These are phyloP conservation scores for Picus viridis DNA, from an alignment of 2,797 vertebrate genomes.

Conservation along the genomic window DNA sequence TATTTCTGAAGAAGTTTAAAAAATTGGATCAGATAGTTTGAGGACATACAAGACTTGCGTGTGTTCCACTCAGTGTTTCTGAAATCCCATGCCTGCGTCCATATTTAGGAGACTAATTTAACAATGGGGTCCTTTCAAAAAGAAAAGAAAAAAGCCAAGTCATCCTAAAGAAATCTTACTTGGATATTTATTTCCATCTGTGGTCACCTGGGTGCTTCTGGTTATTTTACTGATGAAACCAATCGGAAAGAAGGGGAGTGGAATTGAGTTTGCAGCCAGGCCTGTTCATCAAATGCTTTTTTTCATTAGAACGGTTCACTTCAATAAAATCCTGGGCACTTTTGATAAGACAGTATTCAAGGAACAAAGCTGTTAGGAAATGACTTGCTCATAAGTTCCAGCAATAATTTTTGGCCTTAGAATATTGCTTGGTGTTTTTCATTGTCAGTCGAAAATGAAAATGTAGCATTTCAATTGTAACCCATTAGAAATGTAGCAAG, in stretches of 20 bases:
- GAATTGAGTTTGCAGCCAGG: slow-evolving; percentile 34
- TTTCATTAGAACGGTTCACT: slow-evolving; percentile 73
- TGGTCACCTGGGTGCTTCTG: slow-evolving; percentile 44
- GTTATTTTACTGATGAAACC: slow-evolving; percentile 51
- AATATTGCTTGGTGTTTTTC: slow-evolving; percentile 74
- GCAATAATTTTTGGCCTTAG: slow-evolving; percentile 77
- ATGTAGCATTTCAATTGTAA: slow-evolving; percentile 77
- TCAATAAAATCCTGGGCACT: slow-evolving; percentile 69
- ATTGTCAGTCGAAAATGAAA: slow-evolving; percentile 80
- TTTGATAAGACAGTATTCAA: slow-evolving; percentile 73
- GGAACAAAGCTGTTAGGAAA: slow-evolving; percentile 76
- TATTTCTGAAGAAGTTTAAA: slow-evolving; percentile 54
- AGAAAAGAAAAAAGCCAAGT: neutral
- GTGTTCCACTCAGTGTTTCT: slow-evolving; percentile 7
- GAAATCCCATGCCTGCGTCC: slow-evolving; percentile 28
- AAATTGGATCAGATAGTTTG: slow-evolving; percentile 67
- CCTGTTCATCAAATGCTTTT: slow-evolving; percentile 62
- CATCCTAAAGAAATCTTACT: slow-evolving; percentile 15
- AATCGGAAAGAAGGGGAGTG: slow-evolving; percentile 19
- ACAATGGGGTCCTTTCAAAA: neutral
- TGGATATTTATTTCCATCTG: slow-evolving; percentile 10
- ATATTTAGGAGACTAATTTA: slow-evolving; percentile 44
- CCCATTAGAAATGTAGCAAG: slow-evolving; percentile 67
- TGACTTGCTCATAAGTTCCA: slow-evolving; percentile 72
- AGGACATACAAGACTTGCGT: slow-evolving; percentile 24